Evolutionary conservation across 2,797 vertebrate species (phyloP).

Genomic region (Sebastes nivosus): DNA sequence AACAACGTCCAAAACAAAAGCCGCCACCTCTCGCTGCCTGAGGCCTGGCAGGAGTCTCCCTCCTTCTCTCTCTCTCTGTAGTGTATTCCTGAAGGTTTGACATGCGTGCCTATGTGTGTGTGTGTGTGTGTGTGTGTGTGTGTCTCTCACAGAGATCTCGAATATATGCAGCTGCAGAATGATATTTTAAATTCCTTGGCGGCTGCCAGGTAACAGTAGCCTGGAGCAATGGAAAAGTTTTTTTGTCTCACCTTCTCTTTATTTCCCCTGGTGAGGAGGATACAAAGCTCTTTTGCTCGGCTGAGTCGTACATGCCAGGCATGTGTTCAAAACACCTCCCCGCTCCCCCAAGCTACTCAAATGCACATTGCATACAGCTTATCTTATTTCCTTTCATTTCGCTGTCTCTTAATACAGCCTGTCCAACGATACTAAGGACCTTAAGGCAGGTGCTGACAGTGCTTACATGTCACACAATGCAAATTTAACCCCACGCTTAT

Average conservation of each 20-base stretch:
- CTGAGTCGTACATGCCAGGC: slow-evolving; percentile 79
- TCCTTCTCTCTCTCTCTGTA: slow-evolving; percentile 20
- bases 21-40: slow-evolving; percentile 57
- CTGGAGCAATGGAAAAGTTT: slow-evolving; percentile 80
- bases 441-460: slow-evolving; percentile 46
- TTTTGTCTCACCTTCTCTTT: slow-evolving; percentile 83
- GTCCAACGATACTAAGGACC: slow-evolving; percentile 43
- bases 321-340: slow-evolving; percentile 70
- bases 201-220: slow-evolving; percentile 81
- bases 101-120: slow-evolving; percentile 16
- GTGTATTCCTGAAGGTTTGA: slow-evolving; percentile 63
- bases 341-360: slow-evolving; percentile 54
- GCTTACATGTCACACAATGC: slow-evolving; percentile 24
- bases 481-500: slow-evolving; percentile 31
- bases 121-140: not conserved
- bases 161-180: slow-evolving; percentile 75
- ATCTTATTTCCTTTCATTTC: slow-evolving; percentile 34
- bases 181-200: slow-evolving; percentile 82
- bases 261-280: slow-evolving; percentile 82
- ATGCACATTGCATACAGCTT: slow-evolving; percentile 54
- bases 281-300: slow-evolving; percentile 79
- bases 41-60: slow-evolving; percentile 52
- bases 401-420: slow-evolving; percentile 54
- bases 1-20: slow-evolving; percentile 71
- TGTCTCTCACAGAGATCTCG: slow-evolving; percentile 61